Conservation (phyloP, 2,888 invertebrate genomes). For the Eupithecia subfuscata region DNA sequence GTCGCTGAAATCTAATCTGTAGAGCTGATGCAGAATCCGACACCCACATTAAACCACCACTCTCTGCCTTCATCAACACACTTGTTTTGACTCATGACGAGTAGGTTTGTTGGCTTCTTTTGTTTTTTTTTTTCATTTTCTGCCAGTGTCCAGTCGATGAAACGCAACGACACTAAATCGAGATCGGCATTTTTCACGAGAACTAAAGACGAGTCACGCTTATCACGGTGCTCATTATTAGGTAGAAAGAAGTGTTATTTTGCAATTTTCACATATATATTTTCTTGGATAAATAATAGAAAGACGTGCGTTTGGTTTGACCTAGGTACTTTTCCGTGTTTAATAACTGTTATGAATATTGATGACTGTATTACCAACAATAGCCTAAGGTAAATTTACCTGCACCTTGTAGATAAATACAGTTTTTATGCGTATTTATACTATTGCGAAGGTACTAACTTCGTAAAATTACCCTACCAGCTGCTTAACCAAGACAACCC, state of each 20-base stretch:
- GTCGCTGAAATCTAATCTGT: constrained; percentile 69
- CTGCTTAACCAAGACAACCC: constrained; percentile 1
- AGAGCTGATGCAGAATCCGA: constrained; percentile 34
- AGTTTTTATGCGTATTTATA: neutral
- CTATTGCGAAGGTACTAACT: neutral
- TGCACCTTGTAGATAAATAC: too few relatives aligned
- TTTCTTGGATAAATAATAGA: neutral
- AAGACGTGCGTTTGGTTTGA: neutral
- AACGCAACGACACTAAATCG: neutral
- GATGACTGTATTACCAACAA: neutral
- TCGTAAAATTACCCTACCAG: neutral
- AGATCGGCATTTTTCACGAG: neutral
- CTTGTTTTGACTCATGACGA: neutral
- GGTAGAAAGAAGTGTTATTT: too few relatives aligned
- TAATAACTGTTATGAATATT: neutral
- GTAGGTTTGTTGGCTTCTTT: neutral
- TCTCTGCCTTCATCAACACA: constrained; percentile 11
- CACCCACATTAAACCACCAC: constrained; percentile 27
- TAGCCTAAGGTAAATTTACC: neutral
- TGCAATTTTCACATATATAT: too few relatives aligned
- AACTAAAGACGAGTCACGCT: neutral
- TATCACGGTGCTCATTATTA: neutral
- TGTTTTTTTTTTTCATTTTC: neutral
- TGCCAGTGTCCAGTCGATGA: neutral
- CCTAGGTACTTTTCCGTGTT: neutral